Evolutionary conservation across 2,797 vertebrate species (phyloP).

Genomic region (Pseudocheirus occidentalis): DNA sequence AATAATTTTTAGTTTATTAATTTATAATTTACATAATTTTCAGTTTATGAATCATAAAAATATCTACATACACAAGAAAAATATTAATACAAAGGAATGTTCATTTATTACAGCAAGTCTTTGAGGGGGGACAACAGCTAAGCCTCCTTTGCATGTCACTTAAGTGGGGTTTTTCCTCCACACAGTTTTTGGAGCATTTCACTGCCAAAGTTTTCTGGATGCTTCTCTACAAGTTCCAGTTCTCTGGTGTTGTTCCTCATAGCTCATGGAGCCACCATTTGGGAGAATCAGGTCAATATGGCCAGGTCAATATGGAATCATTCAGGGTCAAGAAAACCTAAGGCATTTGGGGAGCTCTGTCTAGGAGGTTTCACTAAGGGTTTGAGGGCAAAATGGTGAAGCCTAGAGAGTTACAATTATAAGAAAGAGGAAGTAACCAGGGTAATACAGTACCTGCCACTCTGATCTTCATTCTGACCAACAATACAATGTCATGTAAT

Average conservation of each 20-base stretch:
- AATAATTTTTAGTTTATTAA: too few species aligned
- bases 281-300: slow-evolving; percentile 3
- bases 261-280: neutral
- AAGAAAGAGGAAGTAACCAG: slow-evolving; percentile 27
- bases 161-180: neutral
- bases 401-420: slow-evolving; percentile 4
- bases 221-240: slow-evolving; percentile 4
- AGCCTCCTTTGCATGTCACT: neutral
- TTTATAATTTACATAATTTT: neutral
- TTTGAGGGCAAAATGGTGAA: neutral
- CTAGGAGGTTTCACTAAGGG: neutral
- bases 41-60: neutral
- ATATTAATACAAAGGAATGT: neutral
- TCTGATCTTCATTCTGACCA: slow-evolving; percentile 26
- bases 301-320: neutral
- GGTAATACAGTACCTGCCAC: neutral
- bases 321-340: neutral
- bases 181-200: neutral
- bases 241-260: slow-evolving; percentile 31
- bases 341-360: neutral
- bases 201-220: neutral
- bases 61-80: neutral
- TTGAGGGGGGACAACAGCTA: neutral
- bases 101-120: neutral
- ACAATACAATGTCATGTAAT: neutral